Percentiles rank a stretch among this genome's conserved stretches.
These are phyloP conservation scores for Lonchura striata DNA, from an alignment of 2,113 vertebrate genomes.

Conservation along the genomic window DNA sequence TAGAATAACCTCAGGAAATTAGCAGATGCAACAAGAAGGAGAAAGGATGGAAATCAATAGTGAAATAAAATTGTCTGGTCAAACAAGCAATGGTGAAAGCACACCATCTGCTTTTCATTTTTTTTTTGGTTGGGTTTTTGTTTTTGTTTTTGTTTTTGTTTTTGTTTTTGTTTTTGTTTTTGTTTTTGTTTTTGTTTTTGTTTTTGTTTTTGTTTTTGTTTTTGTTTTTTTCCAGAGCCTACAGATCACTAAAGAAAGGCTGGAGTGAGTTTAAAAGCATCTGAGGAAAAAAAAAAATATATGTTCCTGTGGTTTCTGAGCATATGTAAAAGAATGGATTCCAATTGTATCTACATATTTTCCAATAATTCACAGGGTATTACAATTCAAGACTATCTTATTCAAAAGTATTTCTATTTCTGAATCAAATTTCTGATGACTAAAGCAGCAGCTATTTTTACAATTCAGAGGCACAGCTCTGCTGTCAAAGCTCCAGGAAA, in stretches of 20 bases:
- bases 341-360: not conserved
- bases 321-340: not conserved
- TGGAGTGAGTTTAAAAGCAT: not conserved
- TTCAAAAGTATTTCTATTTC: not conserved
- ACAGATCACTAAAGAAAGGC: not conserved
- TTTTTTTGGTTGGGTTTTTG: too few relatives aligned
- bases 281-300: not conserved
- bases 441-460: not conserved
- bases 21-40: not conserved
- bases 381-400: not conserved
- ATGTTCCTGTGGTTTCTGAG: not conserved
- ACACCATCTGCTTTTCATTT: not conserved
- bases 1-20: not conserved
- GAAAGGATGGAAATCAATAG: not conserved
- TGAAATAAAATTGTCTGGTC: not conserved
- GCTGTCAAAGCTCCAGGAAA: constrained; percentile 24
- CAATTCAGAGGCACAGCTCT: not conserved
- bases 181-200: too few relatives aligned
- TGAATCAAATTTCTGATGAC: not conserved
- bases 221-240: not conserved
- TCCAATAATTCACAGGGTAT: not conserved
- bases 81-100: not conserved
- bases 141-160: too few relatives aligned
- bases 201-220: too few relatives aligned
- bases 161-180: too few relatives aligned